phyloP scores from a whole-genome alignment of 35 echinoderm and acorn worm genomes.

The Heliocidaris erythrogramma region DNA sequence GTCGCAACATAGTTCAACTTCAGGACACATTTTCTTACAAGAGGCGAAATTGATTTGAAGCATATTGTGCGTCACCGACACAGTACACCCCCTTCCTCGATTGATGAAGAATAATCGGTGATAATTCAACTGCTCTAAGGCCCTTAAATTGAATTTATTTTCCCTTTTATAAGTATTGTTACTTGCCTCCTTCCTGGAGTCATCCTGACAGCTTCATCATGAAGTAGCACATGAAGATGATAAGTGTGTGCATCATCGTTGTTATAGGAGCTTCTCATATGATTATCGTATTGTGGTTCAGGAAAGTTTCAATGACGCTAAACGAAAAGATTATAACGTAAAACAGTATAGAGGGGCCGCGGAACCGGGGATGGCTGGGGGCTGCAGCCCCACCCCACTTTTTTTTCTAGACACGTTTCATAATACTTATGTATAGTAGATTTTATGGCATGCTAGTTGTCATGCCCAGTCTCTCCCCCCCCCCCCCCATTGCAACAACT shows the following conservation, averaged over 20 bases:
- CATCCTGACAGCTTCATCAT: not conserved
- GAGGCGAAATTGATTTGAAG: not conserved
- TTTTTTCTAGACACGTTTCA: no score
- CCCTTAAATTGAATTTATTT: not conserved
- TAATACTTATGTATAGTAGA: no score
- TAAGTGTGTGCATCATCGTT: not conserved
- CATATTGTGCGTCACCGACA: not conserved
- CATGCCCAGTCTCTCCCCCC: no score
- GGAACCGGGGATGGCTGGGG: no score
- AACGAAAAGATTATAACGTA: no score
- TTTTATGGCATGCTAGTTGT: no score
- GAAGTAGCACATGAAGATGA: not conserved
- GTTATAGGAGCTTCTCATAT: not conserved
- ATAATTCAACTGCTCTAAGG: not conserved
- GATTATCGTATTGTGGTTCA: not conserved
- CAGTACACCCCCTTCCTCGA: not conserved
- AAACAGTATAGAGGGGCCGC: no score
- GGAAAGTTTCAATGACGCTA: not conserved
- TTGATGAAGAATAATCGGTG: not conserved
- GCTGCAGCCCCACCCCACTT: no score
- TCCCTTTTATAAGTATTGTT: not conserved
- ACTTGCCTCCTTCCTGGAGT: not conserved
- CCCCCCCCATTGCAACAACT: no score
- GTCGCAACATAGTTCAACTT: not conserved
- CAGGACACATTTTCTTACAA: not conserved